Conservation (phyloP, 1,140 invertebrate genomes). For the Pemphigus obesinymphae region DNA sequence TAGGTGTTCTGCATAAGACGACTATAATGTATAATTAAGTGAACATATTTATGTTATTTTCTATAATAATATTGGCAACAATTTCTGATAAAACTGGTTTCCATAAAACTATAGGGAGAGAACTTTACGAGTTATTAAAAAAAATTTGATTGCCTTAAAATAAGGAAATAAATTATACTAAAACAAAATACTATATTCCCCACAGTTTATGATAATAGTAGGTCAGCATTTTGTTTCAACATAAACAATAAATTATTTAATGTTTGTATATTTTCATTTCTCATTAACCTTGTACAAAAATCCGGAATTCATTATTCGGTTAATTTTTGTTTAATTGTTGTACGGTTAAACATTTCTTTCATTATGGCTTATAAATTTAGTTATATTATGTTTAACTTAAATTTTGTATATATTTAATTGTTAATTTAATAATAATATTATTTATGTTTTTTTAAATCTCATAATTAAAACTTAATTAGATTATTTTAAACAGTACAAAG, state of each 20-base stretch:
- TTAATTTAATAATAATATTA: neutral
- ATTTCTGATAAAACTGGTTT: neutral
- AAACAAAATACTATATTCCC: neutral
- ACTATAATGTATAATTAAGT: too few relatives aligned
- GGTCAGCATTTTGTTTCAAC: neutral
- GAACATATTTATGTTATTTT: neutral
- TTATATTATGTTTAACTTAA: neutral
- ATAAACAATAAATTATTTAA: neutral
- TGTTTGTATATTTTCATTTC: neutral
- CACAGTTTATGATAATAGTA: neutral
- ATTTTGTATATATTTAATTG: neutral
- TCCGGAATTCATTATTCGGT: neutral
- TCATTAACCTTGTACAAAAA: neutral
- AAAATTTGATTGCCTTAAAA: too few relatives aligned
- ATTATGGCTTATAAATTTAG: neutral
- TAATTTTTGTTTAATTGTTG: neutral
- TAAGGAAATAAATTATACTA: too few relatives aligned
- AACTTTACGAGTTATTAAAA: too few relatives aligned
- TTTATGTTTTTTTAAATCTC: too few relatives aligned
- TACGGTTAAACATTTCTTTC: neutral
- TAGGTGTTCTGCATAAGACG: too few relatives aligned
- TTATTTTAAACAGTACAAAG: neutral
- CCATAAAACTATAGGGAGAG: too few relatives aligned
- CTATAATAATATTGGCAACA: neutral
- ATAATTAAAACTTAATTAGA: neutral